These are phyloP conservation scores for Pseudomyrmex dendroicus DNA, from an alignment of 1,140 invertebrate species.

Conservation along the genomic window DNA sequence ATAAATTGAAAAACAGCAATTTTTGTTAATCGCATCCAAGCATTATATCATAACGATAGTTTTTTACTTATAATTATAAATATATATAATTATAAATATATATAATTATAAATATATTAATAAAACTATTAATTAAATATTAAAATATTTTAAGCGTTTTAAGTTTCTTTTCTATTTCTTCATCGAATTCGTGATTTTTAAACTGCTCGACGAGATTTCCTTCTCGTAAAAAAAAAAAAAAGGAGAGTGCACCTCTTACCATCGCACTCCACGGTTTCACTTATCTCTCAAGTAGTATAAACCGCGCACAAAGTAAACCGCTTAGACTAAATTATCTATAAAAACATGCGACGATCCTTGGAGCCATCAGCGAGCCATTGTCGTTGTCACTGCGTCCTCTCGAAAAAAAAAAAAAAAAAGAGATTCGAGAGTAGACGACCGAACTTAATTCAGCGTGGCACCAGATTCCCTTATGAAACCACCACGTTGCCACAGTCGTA, in stretches of 20 bases:
- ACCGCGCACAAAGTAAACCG: background rate
- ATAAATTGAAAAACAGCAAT: background rate
- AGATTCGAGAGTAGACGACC: slow-evolving; percentile 9
- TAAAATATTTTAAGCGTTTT: no score
- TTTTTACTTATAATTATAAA: background rate
- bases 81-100: background rate
- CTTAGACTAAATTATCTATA: slow-evolving; percentile 18
- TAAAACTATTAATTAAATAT: background rate
- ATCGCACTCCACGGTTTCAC: background rate
- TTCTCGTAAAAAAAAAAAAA: background rate
- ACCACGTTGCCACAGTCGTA: slow-evolving; percentile 32
- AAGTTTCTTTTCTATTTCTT: background rate
- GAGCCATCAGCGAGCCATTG: background rate
- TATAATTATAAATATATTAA: background rate
- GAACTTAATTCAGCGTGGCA: slow-evolving; percentile 33
- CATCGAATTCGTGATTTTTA: background rate
- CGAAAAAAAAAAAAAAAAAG: background rate
- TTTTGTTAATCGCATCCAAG: no score
- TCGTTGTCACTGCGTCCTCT: background rate
- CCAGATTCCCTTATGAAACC: slow-evolving; percentile 52
- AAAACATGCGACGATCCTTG: background rate
- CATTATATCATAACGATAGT: background rate
- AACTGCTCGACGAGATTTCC: background rate
- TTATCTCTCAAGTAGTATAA: slow-evolving; percentile 1
- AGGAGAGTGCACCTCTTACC: no score